These are phyloP conservation scores for Apaloderma vittatum DNA, from an alignment of 2,113 vertebrate genomes.

Conservation along the genomic window DNA sequence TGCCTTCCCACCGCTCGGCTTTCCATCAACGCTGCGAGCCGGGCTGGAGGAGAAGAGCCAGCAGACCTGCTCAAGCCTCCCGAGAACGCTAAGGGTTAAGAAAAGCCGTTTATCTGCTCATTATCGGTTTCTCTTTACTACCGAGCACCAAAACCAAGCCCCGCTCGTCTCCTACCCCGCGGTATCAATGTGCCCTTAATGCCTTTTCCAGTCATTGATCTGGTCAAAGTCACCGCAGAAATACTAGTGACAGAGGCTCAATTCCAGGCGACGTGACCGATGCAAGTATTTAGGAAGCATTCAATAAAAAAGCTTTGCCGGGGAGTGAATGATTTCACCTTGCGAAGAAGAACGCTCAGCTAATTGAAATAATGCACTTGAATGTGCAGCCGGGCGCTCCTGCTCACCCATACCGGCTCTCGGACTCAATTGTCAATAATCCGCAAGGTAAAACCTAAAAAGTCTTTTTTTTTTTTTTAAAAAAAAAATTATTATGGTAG, in stretches of 20 bases:
- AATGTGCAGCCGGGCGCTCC: background rate
- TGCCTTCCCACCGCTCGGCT: background rate
- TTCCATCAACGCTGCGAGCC: background rate
- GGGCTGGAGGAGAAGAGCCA: background rate
- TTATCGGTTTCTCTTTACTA: constrained; percentile 1
- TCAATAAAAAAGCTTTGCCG: constrained; percentile 49
- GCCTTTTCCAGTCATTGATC: constrained; percentile 71
- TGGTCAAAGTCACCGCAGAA: constrained; percentile 67
- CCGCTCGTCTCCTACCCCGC: background rate
- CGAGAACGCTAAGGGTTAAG: constrained; percentile 46
- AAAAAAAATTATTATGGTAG: no score
- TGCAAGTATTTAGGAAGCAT: constrained; percentile 40
- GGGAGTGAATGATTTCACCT: constrained; percentile 49
- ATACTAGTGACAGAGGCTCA: constrained; percentile 63
- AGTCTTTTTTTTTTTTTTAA: background rate
- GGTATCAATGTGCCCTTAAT: constrained; percentile 32
- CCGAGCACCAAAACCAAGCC: background rate
- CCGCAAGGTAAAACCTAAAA: background rate
- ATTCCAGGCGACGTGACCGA: constrained; percentile 51
- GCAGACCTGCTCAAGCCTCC: background rate
- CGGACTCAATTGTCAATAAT: background rate
- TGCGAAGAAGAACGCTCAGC: constrained; percentile 29
- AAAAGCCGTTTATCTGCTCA: constrained; percentile 2
- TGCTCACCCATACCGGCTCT: background rate
- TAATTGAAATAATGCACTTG: constrained; percentile 56